A percentile compares a stretch with the other conserved stretches of the same genome.
phyloP scores from a whole-genome alignment of 64 coral and sea anemone species.

The Exaiptasia diaphana region DNA sequence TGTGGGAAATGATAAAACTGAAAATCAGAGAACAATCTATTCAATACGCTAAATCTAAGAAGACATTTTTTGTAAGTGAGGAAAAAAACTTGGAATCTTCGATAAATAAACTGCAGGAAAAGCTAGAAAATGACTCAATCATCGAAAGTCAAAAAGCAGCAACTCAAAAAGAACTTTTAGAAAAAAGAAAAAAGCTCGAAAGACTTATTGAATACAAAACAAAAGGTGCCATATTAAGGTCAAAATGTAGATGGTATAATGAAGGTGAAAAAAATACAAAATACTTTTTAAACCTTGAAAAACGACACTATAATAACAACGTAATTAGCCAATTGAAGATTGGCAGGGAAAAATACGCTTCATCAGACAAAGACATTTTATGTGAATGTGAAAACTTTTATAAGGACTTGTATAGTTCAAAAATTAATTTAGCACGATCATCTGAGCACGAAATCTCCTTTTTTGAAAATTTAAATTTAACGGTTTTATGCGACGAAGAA shows the following conservation, averaged over 20 bases:
- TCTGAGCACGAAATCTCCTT: too few relatives aligned
- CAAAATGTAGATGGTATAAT: slow-evolving; percentile 14
- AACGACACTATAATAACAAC: slow-evolving; percentile 4
- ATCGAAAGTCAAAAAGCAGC: not conserved
- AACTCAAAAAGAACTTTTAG: not conserved
- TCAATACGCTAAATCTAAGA: not conserved
- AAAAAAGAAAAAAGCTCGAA: not conserved
- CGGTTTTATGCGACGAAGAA: not conserved
- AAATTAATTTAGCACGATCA: not conserved
- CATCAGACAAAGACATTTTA: slow-evolving; percentile 39
- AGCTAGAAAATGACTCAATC: not conserved
- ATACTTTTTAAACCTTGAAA: slow-evolving; percentile 45
- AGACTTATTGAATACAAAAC: slow-evolving; percentile 22
- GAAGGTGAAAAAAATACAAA: slow-evolving; percentile 43
- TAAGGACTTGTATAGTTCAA: not conserved
- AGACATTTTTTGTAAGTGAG: not conserved
- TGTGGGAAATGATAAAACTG: not conserved
- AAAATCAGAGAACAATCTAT: slow-evolving; percentile 22
- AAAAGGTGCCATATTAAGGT: slow-evolving; percentile 12
- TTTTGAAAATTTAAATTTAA: not conserved
- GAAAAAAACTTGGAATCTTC: not conserved
- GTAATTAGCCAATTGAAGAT: not conserved
- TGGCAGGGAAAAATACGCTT: not conserved
- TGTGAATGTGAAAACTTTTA: slow-evolving; percentile 40
- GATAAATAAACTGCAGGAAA: not conserved